Base-by-base conservation (phyloP, 2,113 vertebrate genomes). In the Cromileptes altivelis region DNA sequence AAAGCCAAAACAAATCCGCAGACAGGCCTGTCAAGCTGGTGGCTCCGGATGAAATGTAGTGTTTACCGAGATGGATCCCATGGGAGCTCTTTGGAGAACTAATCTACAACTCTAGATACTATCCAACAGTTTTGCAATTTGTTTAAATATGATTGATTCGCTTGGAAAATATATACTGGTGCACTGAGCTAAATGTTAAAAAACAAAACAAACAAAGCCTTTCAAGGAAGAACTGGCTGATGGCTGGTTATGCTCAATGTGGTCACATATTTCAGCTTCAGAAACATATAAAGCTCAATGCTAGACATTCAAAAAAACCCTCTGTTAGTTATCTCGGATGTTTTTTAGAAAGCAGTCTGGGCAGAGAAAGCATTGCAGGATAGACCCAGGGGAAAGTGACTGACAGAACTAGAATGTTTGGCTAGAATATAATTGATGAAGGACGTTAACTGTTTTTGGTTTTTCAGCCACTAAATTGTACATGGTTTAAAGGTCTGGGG, bases 131-230 rank as follows among this genome's bases (percentile, higher is more conserved):
- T 90, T 79, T 88, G 82, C 92, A 91, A 92, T 95, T 91, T 89
- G 88, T 91, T 90, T 91, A 85, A 90, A 93, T 91, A 85, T 92
- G 92, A 94, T 90, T 91, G 83, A 93, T 94, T 89, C 67, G 63
- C 61, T 81, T 78, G 82, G 76, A 91, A 89, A 88, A 86, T 37
- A 87, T 78, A 91, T 88, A 87, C 73, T 72, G 57, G 77, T 79
- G 70, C 75, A 82, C 67, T 82, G 85, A 84, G 80, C 91, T 88
- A 84, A 90, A 90, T 85, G 78, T 45, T 76, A 49, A 63, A 81
- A 87, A 75, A 81, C 76, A 81, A 60, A 88, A 88, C 67, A 85
- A 80, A 90, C 65, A 83, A 81, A 74, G 69, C 37, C 42, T 89
- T 72, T 83, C n/a, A 80, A 42, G 81, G 67, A 85, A 70, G 64